These are phyloP conservation scores for Parauchenoglanis ngamensis DNA, from an alignment of 2,797 vertebrate species.

Conservation along the genomic window DNA sequence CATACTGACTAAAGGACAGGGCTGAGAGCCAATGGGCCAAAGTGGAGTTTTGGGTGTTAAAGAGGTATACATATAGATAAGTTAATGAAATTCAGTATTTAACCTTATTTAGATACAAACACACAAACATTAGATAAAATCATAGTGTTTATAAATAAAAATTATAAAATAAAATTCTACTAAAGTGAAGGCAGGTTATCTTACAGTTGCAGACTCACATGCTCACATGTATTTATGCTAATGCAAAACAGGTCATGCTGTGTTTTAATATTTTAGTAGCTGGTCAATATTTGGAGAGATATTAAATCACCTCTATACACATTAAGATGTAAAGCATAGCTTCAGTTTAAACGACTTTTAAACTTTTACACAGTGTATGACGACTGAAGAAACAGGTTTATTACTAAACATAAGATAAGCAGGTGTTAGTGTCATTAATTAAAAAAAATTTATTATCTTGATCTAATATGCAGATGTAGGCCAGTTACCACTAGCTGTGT, in stretches of 20 bases:
- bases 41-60: background rate
- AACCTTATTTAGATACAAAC: background rate
- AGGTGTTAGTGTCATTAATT: background rate
- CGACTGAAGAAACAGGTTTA: background rate
- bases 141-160: background rate
- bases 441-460: background rate
- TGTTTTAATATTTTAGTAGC: constrained; percentile 34
- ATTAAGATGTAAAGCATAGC: background rate
- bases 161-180: background rate
- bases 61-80: background rate
- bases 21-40: background rate
- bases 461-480: background rate
- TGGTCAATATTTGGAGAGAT: constrained; percentile 16
- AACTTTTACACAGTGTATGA: background rate
- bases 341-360: background rate
- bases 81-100: background rate
- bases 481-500: background rate
- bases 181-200: background rate
- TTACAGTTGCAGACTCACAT: background rate
- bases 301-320: background rate
- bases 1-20: background rate
- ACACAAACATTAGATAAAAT: background rate
- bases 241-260: constrained; percentile 28
- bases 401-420: background rate
- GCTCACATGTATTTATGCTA: constrained; percentile 5